These are phyloP conservation scores for Sweltsa coloradensis DNA, from an alignment of 1,140 invertebrate species.

Conservation along the genomic window DNA sequence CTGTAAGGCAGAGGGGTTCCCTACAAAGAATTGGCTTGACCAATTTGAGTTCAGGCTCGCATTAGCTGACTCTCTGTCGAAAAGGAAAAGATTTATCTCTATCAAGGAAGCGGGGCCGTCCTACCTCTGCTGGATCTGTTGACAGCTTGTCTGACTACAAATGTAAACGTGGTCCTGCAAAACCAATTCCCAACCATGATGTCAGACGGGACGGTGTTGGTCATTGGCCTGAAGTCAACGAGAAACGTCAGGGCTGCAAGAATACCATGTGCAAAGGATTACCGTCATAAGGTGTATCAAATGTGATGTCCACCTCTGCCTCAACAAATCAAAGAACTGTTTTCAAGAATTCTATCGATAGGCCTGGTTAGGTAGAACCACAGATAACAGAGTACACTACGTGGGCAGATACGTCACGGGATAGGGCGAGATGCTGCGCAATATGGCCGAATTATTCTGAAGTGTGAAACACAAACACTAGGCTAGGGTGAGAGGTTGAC, in stretches of 20 bases:
- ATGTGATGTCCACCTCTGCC: no score
- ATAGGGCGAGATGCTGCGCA: no score
- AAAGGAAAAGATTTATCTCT: not conserved
- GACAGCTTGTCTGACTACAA: not conserved
- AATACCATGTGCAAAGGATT: slow-evolving; percentile 1
- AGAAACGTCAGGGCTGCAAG: not conserved
- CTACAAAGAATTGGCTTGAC: not conserved
- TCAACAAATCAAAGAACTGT: no score
- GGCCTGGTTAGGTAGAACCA: no score
- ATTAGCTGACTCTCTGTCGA: slow-evolving; percentile 1
- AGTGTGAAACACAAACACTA: no score
- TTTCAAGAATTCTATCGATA: no score
- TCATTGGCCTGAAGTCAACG: not conserved
- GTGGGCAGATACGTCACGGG: no score
- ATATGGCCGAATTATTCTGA: no score
- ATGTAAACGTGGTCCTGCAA: not conserved
- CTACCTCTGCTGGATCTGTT: not conserved
- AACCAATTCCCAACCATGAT: slow-evolving; percentile 2
- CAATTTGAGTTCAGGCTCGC: slow-evolving; percentile 5
- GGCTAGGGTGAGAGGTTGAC: no score
- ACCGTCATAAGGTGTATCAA: no score
- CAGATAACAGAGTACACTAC: no score
- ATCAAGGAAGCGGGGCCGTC: not conserved
- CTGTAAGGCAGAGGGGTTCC: slow-evolving; percentile 4
- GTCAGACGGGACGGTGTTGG: not conserved